Conservation (phyloP, 1,140 invertebrate species). For the Aphaenogaster floridana region DNA sequence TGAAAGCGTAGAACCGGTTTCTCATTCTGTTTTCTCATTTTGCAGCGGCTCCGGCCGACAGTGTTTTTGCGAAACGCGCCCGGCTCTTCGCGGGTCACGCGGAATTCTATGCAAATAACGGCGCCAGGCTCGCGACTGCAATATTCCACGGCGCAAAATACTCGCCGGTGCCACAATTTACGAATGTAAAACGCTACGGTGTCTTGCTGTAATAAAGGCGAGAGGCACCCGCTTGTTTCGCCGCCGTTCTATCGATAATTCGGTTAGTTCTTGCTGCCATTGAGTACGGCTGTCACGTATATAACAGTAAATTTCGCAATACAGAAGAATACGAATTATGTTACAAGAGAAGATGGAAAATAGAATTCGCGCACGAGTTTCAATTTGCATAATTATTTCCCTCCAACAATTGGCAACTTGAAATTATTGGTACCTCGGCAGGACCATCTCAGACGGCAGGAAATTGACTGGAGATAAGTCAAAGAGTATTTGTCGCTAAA, state of each 20-base stretch:
- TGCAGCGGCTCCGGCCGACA: not conserved
- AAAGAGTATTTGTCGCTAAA: slow-evolving; percentile 1
- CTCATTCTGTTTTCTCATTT: slow-evolving; percentile 55
- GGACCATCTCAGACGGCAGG: not conserved
- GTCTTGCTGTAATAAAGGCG: slow-evolving; percentile 19
- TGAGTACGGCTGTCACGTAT: not conserved
- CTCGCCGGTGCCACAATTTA: slow-evolving; percentile 39
- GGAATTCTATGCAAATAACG: slow-evolving; percentile 60
- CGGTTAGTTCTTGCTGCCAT: slow-evolving; percentile 3
- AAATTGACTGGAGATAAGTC: slow-evolving; percentile 2
- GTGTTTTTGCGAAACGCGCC: slow-evolving; percentile 30
- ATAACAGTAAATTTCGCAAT: not conserved
- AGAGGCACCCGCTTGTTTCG: not conserved
- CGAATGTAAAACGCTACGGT: slow-evolving; percentile 14
- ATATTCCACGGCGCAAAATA: slow-evolving; percentile 46
- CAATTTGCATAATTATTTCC: not conserved
- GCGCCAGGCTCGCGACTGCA: slow-evolving; percentile 23
- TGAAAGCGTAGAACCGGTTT: slow-evolving; percentile 58
- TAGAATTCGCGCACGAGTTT: not conserved
- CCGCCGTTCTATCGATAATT: slow-evolving; percentile 30
- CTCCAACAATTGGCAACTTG: not conserved
- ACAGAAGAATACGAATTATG: not conserved
- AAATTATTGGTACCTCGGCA: not conserved
- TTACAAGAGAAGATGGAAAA: not conserved
- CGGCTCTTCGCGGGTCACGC: not conserved